Conservation (phyloP, 1,140 invertebrate species). For the Piezodorus guildinii region DNA sequence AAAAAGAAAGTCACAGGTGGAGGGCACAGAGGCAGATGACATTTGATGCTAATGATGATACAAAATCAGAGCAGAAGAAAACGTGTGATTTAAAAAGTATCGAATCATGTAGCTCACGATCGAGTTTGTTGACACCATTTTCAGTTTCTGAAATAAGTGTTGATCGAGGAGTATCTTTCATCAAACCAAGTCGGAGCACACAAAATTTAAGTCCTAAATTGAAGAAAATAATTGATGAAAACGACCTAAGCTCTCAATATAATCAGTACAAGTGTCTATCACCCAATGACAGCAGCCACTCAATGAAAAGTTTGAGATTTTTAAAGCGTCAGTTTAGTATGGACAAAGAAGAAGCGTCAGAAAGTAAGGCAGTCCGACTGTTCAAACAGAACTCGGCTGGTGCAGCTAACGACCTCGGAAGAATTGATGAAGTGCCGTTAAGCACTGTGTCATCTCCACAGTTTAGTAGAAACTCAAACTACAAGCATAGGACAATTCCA, state of each 20-base stretch:
- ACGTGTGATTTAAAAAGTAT: slow-evolving; percentile 17
- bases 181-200: slow-evolving; percentile 31
- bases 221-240: slow-evolving; percentile 39
- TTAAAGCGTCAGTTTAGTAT: slow-evolving; percentile 56
- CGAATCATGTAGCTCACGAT: slow-evolving; percentile 14
- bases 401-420: slow-evolving; percentile 53
- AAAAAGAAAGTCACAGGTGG: slow-evolving; percentile 21
- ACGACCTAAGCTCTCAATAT: slow-evolving; percentile 57
- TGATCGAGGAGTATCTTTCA: slow-evolving; percentile 32
- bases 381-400: slow-evolving; percentile 60
- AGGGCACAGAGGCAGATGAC: slow-evolving; percentile 25
- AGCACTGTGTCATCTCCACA: not conserved
- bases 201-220: slow-evolving; percentile 22
- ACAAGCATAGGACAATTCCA: slow-evolving; percentile 20
- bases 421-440: slow-evolving; percentile 47
- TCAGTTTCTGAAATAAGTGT: slow-evolving; percentile 25
- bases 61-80: slow-evolving; percentile 16
- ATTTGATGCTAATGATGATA: slow-evolving; percentile 22
- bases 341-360: slow-evolving; percentile 47
- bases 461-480: slow-evolving; percentile 11
- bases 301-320: slow-evolving; percentile 22
- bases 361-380: slow-evolving; percentile 33
- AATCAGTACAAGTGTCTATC: slow-evolving; percentile 58
- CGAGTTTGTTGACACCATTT: slow-evolving; percentile 23
- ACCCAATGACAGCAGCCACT: slow-evolving; percentile 44